Evolutionary conservation across 2,888 invertebrate genomes (phyloP).

Genomic region (Oligia strigilis): DNA sequence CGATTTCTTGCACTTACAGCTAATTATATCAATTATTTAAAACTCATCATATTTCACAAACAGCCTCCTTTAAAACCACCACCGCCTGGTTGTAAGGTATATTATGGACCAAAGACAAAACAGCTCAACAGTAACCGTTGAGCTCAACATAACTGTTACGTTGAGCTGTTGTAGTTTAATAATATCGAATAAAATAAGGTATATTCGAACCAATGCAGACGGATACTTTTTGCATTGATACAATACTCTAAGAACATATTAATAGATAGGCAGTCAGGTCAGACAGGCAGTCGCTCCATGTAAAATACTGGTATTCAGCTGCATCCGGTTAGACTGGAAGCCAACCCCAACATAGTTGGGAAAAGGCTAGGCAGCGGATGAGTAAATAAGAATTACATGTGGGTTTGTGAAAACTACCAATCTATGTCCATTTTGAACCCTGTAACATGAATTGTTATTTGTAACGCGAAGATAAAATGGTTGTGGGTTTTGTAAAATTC

Average conservation of each 20-base stretch:
- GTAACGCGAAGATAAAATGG: not conserved
- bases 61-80: conserved; percentile 21
- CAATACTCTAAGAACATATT: not conserved
- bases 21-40: not conserved
- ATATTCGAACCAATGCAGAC: not conserved
- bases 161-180: not conserved
- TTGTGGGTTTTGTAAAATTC: not conserved
- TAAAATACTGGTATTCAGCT: no score
- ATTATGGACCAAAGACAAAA: not conserved
- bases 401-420: no score
- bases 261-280: no score
- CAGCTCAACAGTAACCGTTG: not conserved
- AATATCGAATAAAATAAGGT: not conserved
- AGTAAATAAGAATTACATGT: no score
- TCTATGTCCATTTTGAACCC: no score
- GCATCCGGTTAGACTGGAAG: no score
- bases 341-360: no score
- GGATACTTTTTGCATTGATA: conserved; percentile 31
- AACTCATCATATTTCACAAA: not conserved
- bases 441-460: not conserved
- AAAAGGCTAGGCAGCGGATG: no score
- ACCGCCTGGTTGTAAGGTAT: conserved; percentile 1
- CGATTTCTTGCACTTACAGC: not conserved
- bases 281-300: no score
- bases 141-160: not conserved